A percentile compares a stretch with the other conserved stretches of the same genome.
These are phyloP conservation scores for Lampris incognitus DNA, from an alignment of 2,113 vertebrate species.

Conservation along the genomic window DNA sequence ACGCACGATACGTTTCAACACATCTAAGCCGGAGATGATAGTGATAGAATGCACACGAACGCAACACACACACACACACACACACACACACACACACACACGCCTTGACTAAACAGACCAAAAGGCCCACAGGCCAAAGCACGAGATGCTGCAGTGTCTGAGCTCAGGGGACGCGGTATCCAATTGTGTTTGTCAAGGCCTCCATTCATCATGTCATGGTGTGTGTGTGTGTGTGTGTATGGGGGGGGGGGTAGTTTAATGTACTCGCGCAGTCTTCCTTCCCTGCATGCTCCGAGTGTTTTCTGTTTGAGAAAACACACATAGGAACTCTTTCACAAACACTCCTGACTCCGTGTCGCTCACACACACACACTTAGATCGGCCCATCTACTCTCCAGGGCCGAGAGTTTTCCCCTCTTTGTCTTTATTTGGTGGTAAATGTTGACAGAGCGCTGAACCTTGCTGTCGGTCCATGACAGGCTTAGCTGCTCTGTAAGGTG, in stretches of 20 bases:
- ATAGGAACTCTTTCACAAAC: constrained; percentile 90
- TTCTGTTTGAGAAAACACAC: constrained; percentile 90
- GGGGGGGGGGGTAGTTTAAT: constrained; percentile 79
- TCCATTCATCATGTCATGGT: constrained; percentile 89
- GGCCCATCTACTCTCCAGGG: constrained; percentile 84
- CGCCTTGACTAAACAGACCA: constrained; percentile 9
- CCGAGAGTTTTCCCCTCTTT: constrained; percentile 84
- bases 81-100: too few species aligned
- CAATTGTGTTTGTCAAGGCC: constrained; percentile 94
- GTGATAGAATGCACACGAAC: constrained; percentile 23
- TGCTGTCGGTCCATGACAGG: constrained; percentile 87
- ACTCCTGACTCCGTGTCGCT: constrained; percentile 62
- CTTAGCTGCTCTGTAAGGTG: constrained; percentile 85
- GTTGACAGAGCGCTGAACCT: constrained; percentile 95
- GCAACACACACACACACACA: constrained; percentile 31
- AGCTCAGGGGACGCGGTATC: constrained; percentile 89
- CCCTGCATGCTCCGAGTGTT: constrained; percentile 89
- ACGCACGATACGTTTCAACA: constrained; percentile 39
- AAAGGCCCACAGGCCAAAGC: constrained; percentile 50
- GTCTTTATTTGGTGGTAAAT: constrained; percentile 93
- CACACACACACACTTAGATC: constrained; percentile 57
- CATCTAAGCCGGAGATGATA: constrained; percentile 51
- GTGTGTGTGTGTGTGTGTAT: neutral
- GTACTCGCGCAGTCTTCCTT: constrained; percentile 80
- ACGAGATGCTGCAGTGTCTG: constrained; percentile 68